Base-by-base conservation (phyloP, 2,888 invertebrate genomes). In the Nomada fucata region DNA sequence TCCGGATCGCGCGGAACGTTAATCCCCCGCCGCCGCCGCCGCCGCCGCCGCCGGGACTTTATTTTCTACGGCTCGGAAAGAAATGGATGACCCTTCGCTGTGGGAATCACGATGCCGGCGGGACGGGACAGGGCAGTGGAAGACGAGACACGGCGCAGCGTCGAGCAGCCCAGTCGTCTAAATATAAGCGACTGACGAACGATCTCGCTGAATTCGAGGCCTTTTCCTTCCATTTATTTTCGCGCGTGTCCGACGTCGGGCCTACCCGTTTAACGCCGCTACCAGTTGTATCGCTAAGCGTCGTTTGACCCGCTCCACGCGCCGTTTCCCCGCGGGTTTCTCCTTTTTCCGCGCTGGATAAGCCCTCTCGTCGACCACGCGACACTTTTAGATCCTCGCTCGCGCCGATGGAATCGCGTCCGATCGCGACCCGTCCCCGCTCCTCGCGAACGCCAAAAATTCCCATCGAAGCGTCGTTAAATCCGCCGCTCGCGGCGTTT, bases 141-240 rank as follows among this genome's bases (percentile, higher is more conserved):
- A 57, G 42, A 36, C 10, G 13, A n/a, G n/a, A 26, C 63, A 67
- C 36, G 47, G 64, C 7, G 47, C 7, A 36, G 2, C 9, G 0
- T 2, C 11, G 10, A 72, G 52, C 53, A 71, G 53, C 59, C 76
- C 73, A 80, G 71, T 61, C 64, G 71, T 86, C 85, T 86, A 87
- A 88, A 88, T 86, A 89, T 84, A 88, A 69, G 1, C 53, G 47
- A 61, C 76, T 76, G 88, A 84, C 76, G 74, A 85, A 89, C 79
- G 86, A 89, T 89, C 85, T 76, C 72, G 64, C 63, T 82, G 81
- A 84, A 89, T 89, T 83, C 87, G 78, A 83, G 61, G 82, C 77
- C 73, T 79, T 84, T 76, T 75, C 63, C 75, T 70, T 76, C 68
- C 65, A 68, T 86, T 86, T 86, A 81, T 80, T 83, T 77, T 85